These are phyloP conservation scores for Oophaga pumilio DNA, from an alignment of 2,113 vertebrate species.

Conservation along the genomic window DNA sequence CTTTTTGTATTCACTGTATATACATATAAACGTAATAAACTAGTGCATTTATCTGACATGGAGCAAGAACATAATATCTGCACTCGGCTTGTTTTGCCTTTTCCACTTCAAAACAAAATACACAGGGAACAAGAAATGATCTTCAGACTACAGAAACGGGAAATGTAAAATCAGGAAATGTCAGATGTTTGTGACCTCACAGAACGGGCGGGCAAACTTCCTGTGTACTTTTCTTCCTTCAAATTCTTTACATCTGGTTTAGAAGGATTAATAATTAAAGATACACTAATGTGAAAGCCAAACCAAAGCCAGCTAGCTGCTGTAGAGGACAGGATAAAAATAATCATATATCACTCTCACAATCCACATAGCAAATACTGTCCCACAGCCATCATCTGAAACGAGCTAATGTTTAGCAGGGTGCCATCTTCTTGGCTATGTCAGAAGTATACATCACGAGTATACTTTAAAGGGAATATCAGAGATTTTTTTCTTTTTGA, in stretches of 20 bases:
- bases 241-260: background rate
- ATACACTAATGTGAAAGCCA: background rate
- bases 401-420: background rate
- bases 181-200: too few species aligned
- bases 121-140: too few species aligned
- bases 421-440: background rate
- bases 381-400: background rate
- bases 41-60: too few species aligned
- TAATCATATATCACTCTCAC: background rate
- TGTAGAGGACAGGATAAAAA: background rate
- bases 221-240: background rate
- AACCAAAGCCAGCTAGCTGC: background rate
- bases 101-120: too few species aligned
- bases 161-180: background rate
- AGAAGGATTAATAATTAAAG: constrained; percentile 4
- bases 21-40: too few species aligned
- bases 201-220: background rate
- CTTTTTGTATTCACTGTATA: too few species aligned
- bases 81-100: too few species aligned
- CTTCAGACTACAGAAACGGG: too few species aligned
- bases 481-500: too few species aligned
- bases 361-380: background rate
- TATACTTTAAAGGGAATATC: background rate
- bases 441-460: too few species aligned
- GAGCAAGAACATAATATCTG: too few species aligned